Conservation (phyloP, 2,113 vertebrate species). For the Lontra canadensis region DNA sequence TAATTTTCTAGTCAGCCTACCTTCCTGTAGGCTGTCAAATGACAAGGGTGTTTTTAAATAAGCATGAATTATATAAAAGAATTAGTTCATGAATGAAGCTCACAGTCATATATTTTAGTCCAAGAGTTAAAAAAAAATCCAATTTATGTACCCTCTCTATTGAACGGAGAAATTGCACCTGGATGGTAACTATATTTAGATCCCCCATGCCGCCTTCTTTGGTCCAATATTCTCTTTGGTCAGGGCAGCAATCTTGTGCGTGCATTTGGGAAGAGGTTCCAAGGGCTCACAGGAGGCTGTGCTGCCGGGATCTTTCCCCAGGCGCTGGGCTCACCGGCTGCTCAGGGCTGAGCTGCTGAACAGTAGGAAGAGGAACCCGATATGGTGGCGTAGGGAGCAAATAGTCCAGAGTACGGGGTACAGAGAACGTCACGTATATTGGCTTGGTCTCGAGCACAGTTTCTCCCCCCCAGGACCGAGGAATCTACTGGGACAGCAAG, state of each 20-base stretch:
- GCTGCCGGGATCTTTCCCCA: background rate
- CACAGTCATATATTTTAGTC: constrained; percentile 37
- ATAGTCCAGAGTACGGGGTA: background rate
- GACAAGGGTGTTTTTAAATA: constrained; percentile 52
- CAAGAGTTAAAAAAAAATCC: background rate
- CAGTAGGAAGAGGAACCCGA: background rate
- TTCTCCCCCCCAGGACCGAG: background rate
- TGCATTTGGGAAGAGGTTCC: background rate
- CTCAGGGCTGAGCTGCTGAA: background rate
- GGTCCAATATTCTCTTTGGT: background rate
- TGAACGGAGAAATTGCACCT: background rate
- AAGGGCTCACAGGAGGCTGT: background rate
- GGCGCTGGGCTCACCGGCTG: background rate
- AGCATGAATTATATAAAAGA: constrained; percentile 45
- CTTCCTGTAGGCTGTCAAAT: constrained; percentile 19
- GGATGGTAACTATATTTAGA: constrained; percentile 38
- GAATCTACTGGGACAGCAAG: background rate
- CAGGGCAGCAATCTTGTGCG: background rate
- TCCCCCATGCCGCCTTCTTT: background rate
- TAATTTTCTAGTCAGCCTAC: constrained; percentile 64
- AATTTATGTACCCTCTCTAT: background rate
- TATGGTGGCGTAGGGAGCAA: background rate
- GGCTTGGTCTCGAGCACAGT: background rate
- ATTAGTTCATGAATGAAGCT: constrained; percentile 51
- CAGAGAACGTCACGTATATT: background rate